Percentiles rank a stretch among this genome's conserved stretches.
Conservation (phyloP, 2,888 invertebrate species). For the Netelia melanura region DNA sequence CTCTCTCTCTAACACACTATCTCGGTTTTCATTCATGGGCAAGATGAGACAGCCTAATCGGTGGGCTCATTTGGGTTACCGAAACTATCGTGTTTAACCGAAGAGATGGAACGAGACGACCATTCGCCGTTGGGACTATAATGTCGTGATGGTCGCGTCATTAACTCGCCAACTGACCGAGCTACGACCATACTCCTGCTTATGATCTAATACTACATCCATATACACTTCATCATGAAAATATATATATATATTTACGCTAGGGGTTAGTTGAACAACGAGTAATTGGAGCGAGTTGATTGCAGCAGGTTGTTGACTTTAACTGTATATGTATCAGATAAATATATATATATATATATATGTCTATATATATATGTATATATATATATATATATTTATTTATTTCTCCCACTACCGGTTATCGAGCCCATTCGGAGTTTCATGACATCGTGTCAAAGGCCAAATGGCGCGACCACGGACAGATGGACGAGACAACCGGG, state of each 20-base stretch:
- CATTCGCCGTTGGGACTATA: not conserved
- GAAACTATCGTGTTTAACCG: constrained; percentile 16
- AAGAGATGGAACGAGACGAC: constrained; percentile 1
- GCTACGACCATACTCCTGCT: not conserved
- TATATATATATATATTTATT: not conserved
- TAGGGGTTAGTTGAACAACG: not conserved
- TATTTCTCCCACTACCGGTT: not conserved
- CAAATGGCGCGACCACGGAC: constrained; percentile 1
- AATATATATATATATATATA: not conserved
- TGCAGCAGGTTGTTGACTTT: constrained; percentile 2
- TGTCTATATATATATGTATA: too few relatives aligned
- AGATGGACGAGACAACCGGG: not conserved
- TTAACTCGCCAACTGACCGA: constrained; percentile 2
- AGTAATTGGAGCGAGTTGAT: constrained; percentile 4
- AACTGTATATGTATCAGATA: not conserved
- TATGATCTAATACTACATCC: not conserved
- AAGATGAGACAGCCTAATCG: constrained; percentile 19
- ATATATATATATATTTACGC: not conserved
- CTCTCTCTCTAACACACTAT: constrained; percentile 2
- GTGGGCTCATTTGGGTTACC: not conserved
- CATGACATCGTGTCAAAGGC: not conserved
- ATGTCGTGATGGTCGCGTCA: not conserved
- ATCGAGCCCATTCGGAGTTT: not conserved
- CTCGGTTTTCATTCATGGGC: not conserved
- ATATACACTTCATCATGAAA: not conserved